A percentile compares a stretch with the other conserved stretches of the same genome.
These are phyloP conservation scores for Ancistrus triradiatus DNA, from an alignment of 2,113 vertebrate genomes.

Conservation along the genomic window DNA sequence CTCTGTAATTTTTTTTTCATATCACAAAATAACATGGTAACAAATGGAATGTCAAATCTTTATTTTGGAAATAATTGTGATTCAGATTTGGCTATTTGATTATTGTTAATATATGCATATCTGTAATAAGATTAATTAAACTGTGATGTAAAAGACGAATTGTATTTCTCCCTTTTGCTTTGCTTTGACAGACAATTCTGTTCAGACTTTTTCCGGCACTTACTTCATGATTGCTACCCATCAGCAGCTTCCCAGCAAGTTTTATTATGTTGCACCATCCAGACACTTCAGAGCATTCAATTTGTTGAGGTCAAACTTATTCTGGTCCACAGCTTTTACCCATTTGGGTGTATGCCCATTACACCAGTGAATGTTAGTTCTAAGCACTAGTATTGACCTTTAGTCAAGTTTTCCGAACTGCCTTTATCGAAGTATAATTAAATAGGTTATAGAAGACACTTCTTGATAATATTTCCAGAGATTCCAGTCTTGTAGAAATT, in stretches of 20 bases:
- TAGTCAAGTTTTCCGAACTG: background rate
- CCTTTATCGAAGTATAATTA: background rate
- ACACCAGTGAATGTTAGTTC: background rate
- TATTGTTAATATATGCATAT: constrained; percentile 18
- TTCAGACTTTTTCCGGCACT: too few relatives aligned
- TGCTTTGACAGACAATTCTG: background rate
- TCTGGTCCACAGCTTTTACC: background rate
- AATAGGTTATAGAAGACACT: background rate
- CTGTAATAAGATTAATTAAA: constrained; percentile 20
- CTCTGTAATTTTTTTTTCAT: constrained; percentile 13
- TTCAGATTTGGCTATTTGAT: background rate
- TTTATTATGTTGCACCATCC: background rate
- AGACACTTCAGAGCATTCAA: background rate
- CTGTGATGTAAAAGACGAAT: background rate
- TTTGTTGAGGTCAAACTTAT: background rate
- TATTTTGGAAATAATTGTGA: background rate
- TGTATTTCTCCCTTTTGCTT: background rate
- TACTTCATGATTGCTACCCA: background rate
- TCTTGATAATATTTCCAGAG: background rate
- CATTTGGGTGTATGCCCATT: background rate
- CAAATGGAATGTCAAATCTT: background rate
- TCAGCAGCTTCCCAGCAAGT: background rate
- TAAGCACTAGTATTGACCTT: background rate
- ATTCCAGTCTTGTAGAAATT: background rate
- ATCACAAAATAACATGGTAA: constrained; percentile 2